Base-by-base conservation (phyloP, 1,140 invertebrate species). In the Cydia fagiglandana region DNA sequence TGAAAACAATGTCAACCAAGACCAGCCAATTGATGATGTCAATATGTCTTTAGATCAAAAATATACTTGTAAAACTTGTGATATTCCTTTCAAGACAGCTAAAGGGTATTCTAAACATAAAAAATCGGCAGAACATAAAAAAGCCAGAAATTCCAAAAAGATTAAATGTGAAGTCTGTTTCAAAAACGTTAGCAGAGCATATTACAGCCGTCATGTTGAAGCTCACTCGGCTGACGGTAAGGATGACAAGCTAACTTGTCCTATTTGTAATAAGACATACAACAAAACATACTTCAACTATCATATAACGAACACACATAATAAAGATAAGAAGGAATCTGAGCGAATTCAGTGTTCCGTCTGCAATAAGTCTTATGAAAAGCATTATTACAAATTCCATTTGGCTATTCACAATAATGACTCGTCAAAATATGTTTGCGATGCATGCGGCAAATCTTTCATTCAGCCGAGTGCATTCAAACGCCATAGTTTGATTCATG, bases 391-490 rank as follows among this genome's bases (percentile, higher is more conserved):
- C 28, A 77, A 79, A 76, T 53, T 66, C 24, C 76, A 82, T 75
- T 76, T 74, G n/a, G 73, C 73, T 61, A 53, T 56, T 74, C 73
- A 74, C 20, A 34, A 56, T 74, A 24, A 50, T 45, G 20, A 53
- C 5, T 38, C 47, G 0, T 38, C 73, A 13, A 77, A 68, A 12
- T 80, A 77, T 53, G 56, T 82, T 9, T 83, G 81, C 76, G 81
- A 83, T 24, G 73, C 78, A 61, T 83, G 81, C 75, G 79, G 79
- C 9, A 80, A 75, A 41, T 75, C 68, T 15, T 80, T 78, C 45
- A 75, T 47, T 38, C 74, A 75, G 53, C 73, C 20, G 10, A 78
- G 75, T 24, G 76, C 76, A 17, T 79, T 80, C 12, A 79, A 81
- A 76, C 75, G 77, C 5, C 81, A 83, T 20, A 74, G 30, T 17